phyloP scores from a whole-genome alignment of 2,113 vertebrate species.

The Paralichthys olivaceus region DNA sequence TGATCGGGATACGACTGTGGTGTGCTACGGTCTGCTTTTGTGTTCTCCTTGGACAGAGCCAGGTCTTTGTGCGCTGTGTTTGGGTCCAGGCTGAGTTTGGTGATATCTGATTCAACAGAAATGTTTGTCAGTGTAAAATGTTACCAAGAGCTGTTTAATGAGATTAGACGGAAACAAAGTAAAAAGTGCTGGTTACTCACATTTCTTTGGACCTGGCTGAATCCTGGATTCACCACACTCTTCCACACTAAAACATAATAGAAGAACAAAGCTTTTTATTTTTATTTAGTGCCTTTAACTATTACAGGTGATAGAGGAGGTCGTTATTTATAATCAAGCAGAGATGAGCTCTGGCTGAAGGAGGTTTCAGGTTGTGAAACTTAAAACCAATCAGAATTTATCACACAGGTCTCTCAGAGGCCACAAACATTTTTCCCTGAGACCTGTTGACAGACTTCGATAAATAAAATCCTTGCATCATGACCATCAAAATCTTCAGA shows the following conservation, averaged over 20 bases:
- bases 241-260: conserved; percentile 53
- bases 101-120: conserved; percentile 46
- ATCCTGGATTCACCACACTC: conserved; percentile 63
- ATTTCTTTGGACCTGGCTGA: conserved; percentile 69
- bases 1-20: conserved; percentile 41
- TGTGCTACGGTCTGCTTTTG: conserved; percentile 41
- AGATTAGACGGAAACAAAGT: background rate
- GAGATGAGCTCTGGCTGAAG: too few relatives aligned
- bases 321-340: too few relatives aligned
- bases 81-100: conserved; percentile 63
- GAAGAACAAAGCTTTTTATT: background rate
- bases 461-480: too few relatives aligned
- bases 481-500: too few relatives aligned
- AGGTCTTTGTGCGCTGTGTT: conserved; percentile 70
- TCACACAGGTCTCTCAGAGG: too few relatives aligned
- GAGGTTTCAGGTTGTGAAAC: too few relatives aligned
- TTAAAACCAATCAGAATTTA: too few relatives aligned
- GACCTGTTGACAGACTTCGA: too few relatives aligned
- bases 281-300: background rate
- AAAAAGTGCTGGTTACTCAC: conserved; percentile 44
- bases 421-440: too few relatives aligned
- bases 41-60: conserved; percentile 56
- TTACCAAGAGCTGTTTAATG: background rate
- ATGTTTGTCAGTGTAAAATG: background rate
- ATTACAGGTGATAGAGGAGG: background rate